Evolutionary conservation across 2,797 vertebrate species (phyloP), one percentile per base, ranked within the genome.

Genomic region (Etheostoma perlongum): DNA sequence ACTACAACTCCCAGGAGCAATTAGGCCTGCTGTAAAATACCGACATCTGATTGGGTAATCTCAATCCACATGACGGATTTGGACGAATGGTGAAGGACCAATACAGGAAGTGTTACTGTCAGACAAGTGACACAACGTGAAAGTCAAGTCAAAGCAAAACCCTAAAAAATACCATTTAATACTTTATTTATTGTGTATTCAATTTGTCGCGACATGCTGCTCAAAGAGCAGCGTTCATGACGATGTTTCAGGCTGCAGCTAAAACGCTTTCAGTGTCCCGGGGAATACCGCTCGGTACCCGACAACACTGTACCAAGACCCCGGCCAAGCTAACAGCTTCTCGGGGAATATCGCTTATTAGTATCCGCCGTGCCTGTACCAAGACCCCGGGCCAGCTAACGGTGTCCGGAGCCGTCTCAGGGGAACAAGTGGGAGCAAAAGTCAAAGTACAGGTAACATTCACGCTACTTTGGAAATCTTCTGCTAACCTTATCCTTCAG

Each of bases 371-470:
- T 83, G 92, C 76, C 27, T 93, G 91, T 53, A 61, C 68, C 25
- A 90, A 73, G 49, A 86, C 71, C 10, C 58, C 85, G 2, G 74
- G 18, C 1, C 90, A 72, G 30, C 67, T 91, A 0, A 58, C 86
- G 72, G 59, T 94, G 4, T 91, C 87, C 0, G 87, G 92, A 15
- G 93, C 88, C 0, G 42, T 93, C 11, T 85, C 85, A 13, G 77
- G 76, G 0, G 63, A 70, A 58, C 54, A 71, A 3, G 0, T 92
- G 0, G 93, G 87, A 74, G 27, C n/a, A 49, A 59, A 79, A 19
- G 40, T 93, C 18, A 87, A 68, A 83, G 80, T 94, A 1, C 85
- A 93, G 92, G 93, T 92, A 89, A 86, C 6, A 16, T 42, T 6
- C 3, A n/a, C 15, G 3, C 4, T n/a, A 0, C 0, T 4, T 49